A percentile compares a stretch with the other conserved stretches of the same genome.
Conservation (phyloP, 2,797 vertebrate genomes). For the Mus caroli region DNA sequence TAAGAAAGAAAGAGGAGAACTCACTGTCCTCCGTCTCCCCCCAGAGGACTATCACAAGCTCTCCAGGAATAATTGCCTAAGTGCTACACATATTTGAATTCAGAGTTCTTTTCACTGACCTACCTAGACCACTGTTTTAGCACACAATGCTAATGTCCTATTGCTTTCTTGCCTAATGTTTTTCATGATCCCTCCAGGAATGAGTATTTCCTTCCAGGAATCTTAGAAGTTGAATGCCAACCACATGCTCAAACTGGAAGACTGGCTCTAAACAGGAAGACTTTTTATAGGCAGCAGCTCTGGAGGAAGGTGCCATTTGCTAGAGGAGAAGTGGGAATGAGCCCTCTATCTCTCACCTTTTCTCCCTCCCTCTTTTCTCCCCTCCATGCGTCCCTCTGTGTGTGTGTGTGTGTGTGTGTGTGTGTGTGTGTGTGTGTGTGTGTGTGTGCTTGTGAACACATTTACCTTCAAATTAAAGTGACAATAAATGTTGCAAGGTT, state of each 20-base stretch:
- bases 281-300: not conserved
- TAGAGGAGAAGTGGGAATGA: accelerated
- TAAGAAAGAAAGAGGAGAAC: not conserved
- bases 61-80: not conserved
- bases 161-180: not conserved
- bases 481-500: not conserved
- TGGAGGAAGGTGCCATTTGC: not conserved
- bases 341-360: not conserved
- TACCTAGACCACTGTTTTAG: not conserved
- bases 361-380: not conserved
- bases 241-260: not conserved
- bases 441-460: accelerated
- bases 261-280: not conserved
- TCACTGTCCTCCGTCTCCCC: not conserved
- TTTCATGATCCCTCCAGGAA: not conserved
- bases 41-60: not conserved
- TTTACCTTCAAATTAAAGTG: not conserved
- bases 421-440: no score
- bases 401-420: not conserved
- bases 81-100: not conserved
- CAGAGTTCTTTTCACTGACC: not conserved
- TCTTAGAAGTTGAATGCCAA: not conserved
- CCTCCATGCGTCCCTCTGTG: not conserved
- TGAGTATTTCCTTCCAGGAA: not conserved
- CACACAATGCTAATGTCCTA: no score